These are phyloP conservation scores for Denticeps clupeoides DNA, from an alignment of 2,797 vertebrate species.

Conservation along the genomic window DNA sequence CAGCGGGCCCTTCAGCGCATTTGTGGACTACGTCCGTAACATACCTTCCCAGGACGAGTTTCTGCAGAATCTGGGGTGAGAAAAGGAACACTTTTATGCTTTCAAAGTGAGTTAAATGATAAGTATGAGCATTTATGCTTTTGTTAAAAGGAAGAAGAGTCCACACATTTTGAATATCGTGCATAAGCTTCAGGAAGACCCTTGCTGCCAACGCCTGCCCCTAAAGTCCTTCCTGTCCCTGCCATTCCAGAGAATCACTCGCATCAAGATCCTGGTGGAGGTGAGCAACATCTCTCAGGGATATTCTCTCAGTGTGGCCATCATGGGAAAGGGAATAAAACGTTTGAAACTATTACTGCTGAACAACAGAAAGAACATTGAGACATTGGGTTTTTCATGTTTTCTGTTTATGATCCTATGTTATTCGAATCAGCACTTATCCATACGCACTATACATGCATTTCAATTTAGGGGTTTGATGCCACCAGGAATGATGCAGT, in stretches of 20 bases:
- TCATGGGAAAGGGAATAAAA: too few species aligned
- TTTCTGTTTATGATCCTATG: too few species aligned
- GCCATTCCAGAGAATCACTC: constrained; percentile 33
- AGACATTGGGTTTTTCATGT: too few species aligned
- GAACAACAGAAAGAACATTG: too few species aligned
- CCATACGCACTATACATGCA: too few species aligned
- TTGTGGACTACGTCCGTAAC: constrained; percentile 29
- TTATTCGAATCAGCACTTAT: too few species aligned
- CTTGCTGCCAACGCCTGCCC: constrained; percentile 19
- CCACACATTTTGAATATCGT: constrained; percentile 19
- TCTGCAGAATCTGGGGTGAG: constrained; percentile 20
- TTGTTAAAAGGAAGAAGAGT: constrained; percentile 19
- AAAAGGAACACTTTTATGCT: too few species aligned
- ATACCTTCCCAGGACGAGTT: constrained; percentile 26
- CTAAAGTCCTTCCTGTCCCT: constrained; percentile 30
- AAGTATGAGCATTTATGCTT: too few species aligned
- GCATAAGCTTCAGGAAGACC: constrained; percentile 26
- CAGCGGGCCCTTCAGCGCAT: constrained; percentile 14
- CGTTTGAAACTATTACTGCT: too few species aligned
- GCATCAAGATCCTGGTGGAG: constrained; percentile 30
- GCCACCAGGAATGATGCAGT: neutral
- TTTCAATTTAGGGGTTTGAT: too few species aligned
- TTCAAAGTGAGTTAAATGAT: too few species aligned
- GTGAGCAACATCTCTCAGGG: constrained; percentile 10
- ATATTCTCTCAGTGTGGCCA: too few species aligned